These are phyloP conservation scores for Sardinella longiceps DNA, from an alignment of 2,797 vertebrate species.

Conservation along the genomic window DNA sequence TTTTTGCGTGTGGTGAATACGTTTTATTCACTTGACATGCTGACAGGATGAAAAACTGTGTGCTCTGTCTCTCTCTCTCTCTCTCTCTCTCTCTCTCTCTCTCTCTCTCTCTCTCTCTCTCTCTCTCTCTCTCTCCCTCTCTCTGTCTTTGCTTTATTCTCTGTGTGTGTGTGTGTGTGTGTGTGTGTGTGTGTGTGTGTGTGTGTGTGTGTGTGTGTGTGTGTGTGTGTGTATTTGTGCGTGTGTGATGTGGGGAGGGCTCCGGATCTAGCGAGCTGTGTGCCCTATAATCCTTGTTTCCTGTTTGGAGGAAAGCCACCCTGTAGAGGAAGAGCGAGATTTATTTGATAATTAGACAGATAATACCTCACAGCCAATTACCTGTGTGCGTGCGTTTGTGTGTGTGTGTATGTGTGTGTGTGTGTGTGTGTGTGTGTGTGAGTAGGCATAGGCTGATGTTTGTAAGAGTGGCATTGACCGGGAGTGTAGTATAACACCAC, in stretches of 20 bases:
- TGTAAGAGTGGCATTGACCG: not conserved
- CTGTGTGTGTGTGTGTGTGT: slow-evolving; percentile 37
- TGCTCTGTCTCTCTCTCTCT: not conserved
- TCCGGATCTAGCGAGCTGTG: slow-evolving; percentile 72
- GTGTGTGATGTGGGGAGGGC: slow-evolving; percentile 60
- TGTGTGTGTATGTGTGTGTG: not conserved
- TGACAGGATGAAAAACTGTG: not conserved
- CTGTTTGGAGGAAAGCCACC: slow-evolving; percentile 71
- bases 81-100: not conserved
- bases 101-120: not conserved
- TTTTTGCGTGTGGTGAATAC: not conserved
- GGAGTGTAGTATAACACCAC: not conserved
- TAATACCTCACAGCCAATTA: slow-evolving; percentile 62
- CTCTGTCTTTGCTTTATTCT: not conserved
- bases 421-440: no score
- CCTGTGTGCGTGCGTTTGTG: slow-evolving; percentile 41
- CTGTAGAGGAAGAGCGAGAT: slow-evolving; percentile 58
- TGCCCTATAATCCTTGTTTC: slow-evolving; percentile 77
- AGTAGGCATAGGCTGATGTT: not conserved
- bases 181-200: slow-evolving; percentile 27
- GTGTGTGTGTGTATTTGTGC: slow-evolving; percentile 57
- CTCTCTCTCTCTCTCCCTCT: not conserved
- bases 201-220: slow-evolving; percentile 39
- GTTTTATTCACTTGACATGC: not conserved
- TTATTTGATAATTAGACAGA: slow-evolving; percentile 63